Evolutionary conservation across 2,888 invertebrate genomes (phyloP).

Genomic region (Drosophila meridionalis): DNA sequence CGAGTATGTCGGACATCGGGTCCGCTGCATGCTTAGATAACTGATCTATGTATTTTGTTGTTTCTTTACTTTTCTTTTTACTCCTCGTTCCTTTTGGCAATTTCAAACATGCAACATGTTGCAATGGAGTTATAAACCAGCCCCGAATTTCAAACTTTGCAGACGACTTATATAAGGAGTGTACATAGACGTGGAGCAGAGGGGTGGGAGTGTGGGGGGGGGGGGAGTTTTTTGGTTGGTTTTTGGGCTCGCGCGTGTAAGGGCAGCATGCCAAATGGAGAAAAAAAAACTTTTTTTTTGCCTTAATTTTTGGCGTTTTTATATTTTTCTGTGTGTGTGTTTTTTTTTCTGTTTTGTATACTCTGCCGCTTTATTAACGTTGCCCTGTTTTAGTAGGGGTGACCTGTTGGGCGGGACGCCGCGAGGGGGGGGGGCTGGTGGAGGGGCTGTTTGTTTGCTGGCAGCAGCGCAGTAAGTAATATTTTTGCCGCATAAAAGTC

Average conservation of each 20-base stretch:
- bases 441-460: slow-evolving; percentile 62
- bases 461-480: slow-evolving; percentile 76
- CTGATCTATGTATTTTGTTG: slow-evolving; percentile 50
- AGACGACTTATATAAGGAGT: slow-evolving; percentile 55
- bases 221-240: too few species aligned
- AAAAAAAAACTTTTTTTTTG: slow-evolving; percentile 41
- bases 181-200: neutral
- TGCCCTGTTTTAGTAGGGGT: slow-evolving; percentile 51
- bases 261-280: slow-evolving; percentile 61
- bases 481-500: slow-evolving; percentile 77
- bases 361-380: slow-evolving; percentile 66
- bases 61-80: slow-evolving; percentile 21
- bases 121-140: slow-evolving; percentile 68
- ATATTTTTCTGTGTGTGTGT: slow-evolving; percentile 23
- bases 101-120: slow-evolving; percentile 74
- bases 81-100: slow-evolving; percentile 48
- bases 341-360: slow-evolving; percentile 23
- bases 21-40: slow-evolving; percentile 48
- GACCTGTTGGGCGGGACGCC: slow-evolving; percentile 22
- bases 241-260: slow-evolving; percentile 29
- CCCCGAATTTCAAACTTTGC: slow-evolving; percentile 63
- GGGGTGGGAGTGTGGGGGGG: neutral
- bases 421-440: slow-evolving; percentile 6
- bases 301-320: slow-evolving; percentile 58
- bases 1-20: slow-evolving; percentile 13